Base-by-base conservation (phyloP, 2,797 vertebrate species). In the Alectoris magna region DNA sequence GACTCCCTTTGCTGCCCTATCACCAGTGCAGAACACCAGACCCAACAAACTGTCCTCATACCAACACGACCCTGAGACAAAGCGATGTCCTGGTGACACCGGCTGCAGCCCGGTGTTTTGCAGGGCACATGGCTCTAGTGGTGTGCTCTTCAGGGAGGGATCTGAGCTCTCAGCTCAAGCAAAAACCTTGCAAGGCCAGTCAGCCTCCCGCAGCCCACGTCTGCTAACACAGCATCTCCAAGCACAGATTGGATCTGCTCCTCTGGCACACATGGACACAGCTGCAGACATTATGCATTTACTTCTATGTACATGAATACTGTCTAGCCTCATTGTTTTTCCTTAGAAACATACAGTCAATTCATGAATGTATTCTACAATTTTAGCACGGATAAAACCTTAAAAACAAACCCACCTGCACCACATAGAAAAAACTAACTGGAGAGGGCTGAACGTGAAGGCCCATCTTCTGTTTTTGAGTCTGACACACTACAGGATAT, bases 401-500 rank as follows among this genome's bases (percentile, higher is more conserved):
- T 70, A 51, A 26, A 36, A 59, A 23, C 39, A 13, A 11, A 31
- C 8, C 43, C 38, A 1, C 31, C 38, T 18, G 8, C 31, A 17
- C 4, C 18, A 62, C 34, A 0, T 1, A 62, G 8, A 64, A 51
- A 19, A 38, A 39, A 31, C 44, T 60, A 39, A 31, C 3, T 31
- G 29, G 10, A 43, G 83, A 67, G 66, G 11, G 60, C 66, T 76
- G 56, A 59, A 62, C 39, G 34, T 22, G 68, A 72, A 15, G 4
- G 22, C 43, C 4, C 18, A 14, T 24, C 38, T 39, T 38, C 46
- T 26, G 31, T 27, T 77, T 48, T n/a, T 4, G 27, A 68, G 77
- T 39, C 60, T 21, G 55, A 55, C 7, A 2, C 3, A 12, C 66
- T 31, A 0, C 3, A n/a, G 15, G 48, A 26, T 4, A 29, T 5